Evolutionary conservation across 2,888 invertebrate genomes (phyloP).

Genomic region (Crepidodera aurea): DNA sequence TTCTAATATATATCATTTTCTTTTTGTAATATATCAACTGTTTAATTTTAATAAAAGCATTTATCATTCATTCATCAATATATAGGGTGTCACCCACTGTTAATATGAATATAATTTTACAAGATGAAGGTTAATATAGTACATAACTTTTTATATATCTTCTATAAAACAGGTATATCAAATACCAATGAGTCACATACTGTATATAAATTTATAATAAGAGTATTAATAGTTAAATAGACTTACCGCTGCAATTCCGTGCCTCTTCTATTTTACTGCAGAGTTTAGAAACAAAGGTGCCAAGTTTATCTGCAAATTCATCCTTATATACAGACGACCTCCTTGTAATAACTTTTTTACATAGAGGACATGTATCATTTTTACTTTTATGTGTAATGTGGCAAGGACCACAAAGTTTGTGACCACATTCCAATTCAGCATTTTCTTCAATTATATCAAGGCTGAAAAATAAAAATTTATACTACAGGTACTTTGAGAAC

Average conservation of each 20-base stretch:
- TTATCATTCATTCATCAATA: too few species aligned
- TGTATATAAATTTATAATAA: too few species aligned
- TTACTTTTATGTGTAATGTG: constrained; percentile 20
- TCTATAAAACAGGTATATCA: too few species aligned
- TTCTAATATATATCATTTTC: too few species aligned
- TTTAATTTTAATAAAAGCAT: too few species aligned
- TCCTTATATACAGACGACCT: constrained; percentile 29
- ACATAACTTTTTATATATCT: too few species aligned
- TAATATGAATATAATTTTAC: too few species aligned
- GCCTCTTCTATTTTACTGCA: constrained; percentile 17
- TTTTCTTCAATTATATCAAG: constrained; percentile 33
- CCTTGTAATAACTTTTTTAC: constrained; percentile 30
- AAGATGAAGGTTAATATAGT: too few species aligned
- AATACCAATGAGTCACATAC: too few species aligned
- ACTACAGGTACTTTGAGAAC: neutral
- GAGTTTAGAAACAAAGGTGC: constrained; percentile 26
- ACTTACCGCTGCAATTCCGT: constrained; percentile 14
- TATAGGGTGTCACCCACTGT: too few species aligned
- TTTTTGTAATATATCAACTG: too few species aligned
- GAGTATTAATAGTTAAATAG: too few species aligned
- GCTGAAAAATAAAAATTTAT: constrained; percentile 27
- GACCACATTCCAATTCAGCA: constrained; percentile 34
- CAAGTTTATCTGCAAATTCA: constrained; percentile 25
- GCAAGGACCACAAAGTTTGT: constrained; percentile 33
- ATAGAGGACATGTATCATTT: constrained; percentile 30